A percentile compares a stretch with the other conserved stretches of the same genome.
phyloP scores from a whole-genome alignment of 2,113 vertebrate genomes.

The Mormyrus lacerda region DNA sequence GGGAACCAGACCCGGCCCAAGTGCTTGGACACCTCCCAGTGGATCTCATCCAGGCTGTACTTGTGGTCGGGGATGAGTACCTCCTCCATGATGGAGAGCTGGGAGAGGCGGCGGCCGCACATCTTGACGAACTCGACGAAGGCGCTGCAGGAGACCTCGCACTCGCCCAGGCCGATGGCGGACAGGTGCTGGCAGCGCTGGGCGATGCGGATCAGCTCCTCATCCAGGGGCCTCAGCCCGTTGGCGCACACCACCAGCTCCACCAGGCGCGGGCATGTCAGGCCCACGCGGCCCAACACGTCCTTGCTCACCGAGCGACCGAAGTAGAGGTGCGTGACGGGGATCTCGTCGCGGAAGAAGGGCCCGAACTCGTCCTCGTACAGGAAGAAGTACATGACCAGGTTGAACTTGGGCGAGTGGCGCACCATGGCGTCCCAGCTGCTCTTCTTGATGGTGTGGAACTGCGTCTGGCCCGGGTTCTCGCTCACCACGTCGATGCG shows the following conservation, averaged over 20 bases:
- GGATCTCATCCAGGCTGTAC: conserved; percentile 90
- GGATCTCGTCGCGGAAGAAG: conserved; percentile 88
- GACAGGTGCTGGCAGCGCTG: conserved; percentile 88
- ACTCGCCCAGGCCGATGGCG: conserved; percentile 90
- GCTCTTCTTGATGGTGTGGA: conserved; percentile 89
- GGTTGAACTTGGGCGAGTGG: conserved; percentile 91
- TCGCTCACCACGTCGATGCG: conserved; percentile 96
- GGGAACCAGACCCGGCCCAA: conserved; percentile 96
- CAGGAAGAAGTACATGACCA: conserved; percentile 98
- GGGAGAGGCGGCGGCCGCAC: conserved; percentile 86
- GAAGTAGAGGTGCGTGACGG: conserved; percentile 93
- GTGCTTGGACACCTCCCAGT: conserved; percentile 97
- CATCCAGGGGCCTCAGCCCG: conserved; percentile 86
- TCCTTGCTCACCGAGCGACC: conserved; percentile 95
- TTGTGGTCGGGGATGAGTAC: conserved; percentile 93
- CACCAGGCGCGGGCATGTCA: conserved; percentile 87
- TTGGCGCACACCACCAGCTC: conserved; percentile 97
- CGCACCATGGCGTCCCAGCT: conserved; percentile 97
- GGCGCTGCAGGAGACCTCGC: conserved; percentile 93
- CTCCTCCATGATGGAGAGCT: conserved; percentile 97
- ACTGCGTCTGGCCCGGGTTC: conserved; percentile 85
- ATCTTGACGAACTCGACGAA: conserved; percentile 97
- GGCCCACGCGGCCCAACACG: conserved; percentile 85
- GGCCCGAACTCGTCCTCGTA: conserved; percentile 94
- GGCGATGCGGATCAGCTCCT: conserved; percentile 92